phyloP scores from a whole-genome alignment of 2,797 vertebrate species.

The Chanos chanos region DNA sequence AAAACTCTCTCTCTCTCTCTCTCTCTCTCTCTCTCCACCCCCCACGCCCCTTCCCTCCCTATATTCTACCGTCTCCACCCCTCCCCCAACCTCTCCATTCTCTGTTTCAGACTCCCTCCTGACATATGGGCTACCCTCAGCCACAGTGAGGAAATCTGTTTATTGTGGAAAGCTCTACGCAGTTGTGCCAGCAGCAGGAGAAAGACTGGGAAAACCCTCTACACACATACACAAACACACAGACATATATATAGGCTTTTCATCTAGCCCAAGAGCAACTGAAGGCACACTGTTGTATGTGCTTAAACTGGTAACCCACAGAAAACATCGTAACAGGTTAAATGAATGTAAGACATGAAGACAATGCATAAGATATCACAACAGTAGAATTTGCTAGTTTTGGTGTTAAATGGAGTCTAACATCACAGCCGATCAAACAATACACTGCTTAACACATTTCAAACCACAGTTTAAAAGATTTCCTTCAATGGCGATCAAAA shows the following conservation, averaged over 20 bases:
- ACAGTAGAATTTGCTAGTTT: too few relatives aligned
- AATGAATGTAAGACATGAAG: too few relatives aligned
- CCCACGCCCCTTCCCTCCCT: not conserved
- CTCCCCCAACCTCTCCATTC: conserved; percentile 41
- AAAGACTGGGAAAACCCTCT: conserved; percentile 32
- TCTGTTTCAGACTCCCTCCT: conserved; percentile 39
- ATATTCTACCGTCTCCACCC: conserved; percentile 30
- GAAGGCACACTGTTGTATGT: too few relatives aligned
- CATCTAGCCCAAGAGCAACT: conserved; percentile 12
- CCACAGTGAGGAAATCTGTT: conserved; percentile 47
- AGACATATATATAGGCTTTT: conserved; percentile 16
- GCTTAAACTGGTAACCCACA: too few relatives aligned
- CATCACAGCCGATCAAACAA: too few relatives aligned
- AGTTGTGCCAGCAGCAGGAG: conserved; percentile 46
- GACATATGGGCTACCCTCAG: conserved; percentile 56
- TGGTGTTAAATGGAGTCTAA: too few relatives aligned
- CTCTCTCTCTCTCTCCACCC: conserved; percentile 13
- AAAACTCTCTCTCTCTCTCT: conserved; percentile 31
- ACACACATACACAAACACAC: conserved; percentile 19
- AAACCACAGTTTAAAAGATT: too few relatives aligned
- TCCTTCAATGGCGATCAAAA: too few relatives aligned
- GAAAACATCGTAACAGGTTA: too few relatives aligned
- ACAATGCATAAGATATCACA: too few relatives aligned
- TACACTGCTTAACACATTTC: too few relatives aligned
- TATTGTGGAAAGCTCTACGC: conserved; percentile 42